Conservation (phyloP, 2,797 vertebrate genomes). For the Tolypeutes matacus region DNA sequence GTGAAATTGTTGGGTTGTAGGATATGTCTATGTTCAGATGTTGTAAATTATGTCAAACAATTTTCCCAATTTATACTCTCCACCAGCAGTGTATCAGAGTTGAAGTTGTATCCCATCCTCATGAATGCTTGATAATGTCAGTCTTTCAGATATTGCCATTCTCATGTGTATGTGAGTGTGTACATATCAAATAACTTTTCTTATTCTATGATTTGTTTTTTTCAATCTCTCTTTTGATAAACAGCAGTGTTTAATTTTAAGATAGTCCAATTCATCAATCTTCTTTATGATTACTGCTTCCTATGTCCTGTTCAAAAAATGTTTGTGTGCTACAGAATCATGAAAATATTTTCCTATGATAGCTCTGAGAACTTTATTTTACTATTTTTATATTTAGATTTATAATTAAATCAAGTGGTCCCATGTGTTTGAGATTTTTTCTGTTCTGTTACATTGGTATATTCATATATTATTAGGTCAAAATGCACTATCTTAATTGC, state of each 20-base stretch:
- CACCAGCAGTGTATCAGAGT: neutral
- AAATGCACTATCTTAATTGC: neutral
- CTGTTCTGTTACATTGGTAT: neutral
- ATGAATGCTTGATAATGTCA: neutral
- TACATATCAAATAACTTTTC: neutral
- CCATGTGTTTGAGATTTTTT: neutral
- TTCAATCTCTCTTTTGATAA: neutral
- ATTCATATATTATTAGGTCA: neutral
- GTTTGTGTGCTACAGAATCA: neutral
- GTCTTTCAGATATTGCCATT: too few relatives aligned
- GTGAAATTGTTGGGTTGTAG: neutral
- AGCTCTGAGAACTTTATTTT: neutral
- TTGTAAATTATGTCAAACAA: neutral
- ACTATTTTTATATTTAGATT: neutral
- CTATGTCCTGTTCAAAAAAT: neutral
- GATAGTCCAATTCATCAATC: neutral
- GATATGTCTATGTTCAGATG: neutral
- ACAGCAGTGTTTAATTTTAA: neutral
- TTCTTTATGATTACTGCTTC: neutral
- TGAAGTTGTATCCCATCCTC: neutral
- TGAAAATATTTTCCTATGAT: slow-evolving; percentile 3
- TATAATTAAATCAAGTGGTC: neutral
- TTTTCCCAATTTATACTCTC: neutral
- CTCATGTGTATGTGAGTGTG: too few relatives aligned
- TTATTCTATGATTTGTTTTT: neutral